Percentiles rank a stretch among this genome's conserved stretches.
These are phyloP conservation scores for Taurulus bubalis DNA, from an alignment of 2,113 vertebrate genomes.

Conservation along the genomic window DNA sequence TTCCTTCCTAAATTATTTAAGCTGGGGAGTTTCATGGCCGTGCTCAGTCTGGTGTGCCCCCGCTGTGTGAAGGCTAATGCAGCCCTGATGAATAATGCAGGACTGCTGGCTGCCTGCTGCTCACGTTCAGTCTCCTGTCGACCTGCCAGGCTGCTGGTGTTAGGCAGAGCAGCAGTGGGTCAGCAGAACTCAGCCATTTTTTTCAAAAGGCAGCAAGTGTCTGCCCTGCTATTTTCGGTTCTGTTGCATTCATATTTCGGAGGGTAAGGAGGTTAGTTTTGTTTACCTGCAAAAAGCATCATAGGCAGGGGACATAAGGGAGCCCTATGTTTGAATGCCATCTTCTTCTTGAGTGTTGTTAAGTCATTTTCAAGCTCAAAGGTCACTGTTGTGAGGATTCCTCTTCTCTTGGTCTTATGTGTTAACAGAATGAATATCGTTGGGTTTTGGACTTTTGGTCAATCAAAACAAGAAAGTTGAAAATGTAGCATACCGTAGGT, in stretches of 20 bases:
- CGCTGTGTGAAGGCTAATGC: conserved; percentile 59
- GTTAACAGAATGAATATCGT: neutral
- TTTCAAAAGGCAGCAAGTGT: neutral
- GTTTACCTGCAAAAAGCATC: neutral
- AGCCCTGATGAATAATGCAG: conserved; percentile 80
- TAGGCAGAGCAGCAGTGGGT: conserved; percentile 56
- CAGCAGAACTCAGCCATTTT: conserved; percentile 55
- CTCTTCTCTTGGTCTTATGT: too few species aligned
- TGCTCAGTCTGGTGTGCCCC: conserved; percentile 49
- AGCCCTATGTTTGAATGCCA: neutral
- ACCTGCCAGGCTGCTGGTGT: conserved; percentile 32
- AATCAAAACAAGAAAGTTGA: neutral
- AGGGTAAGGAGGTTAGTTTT: neutral
- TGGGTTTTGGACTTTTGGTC: neutral
- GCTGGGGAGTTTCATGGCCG: conserved; percentile 20
- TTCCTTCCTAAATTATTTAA: conserved; percentile 64
- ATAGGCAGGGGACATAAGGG: neutral
- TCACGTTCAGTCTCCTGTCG: conserved; percentile 57
- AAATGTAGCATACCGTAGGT: neutral
- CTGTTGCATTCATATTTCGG: neutral
- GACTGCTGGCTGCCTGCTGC: conserved; percentile 45
- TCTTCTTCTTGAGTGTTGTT: neutral
- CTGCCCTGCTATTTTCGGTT: neutral
- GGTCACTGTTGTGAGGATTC: too few species aligned
- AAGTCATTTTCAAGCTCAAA: neutral